phyloP scores from a whole-genome alignment of 2,113 vertebrate genomes.

The Edolisoma coerulescens region DNA sequence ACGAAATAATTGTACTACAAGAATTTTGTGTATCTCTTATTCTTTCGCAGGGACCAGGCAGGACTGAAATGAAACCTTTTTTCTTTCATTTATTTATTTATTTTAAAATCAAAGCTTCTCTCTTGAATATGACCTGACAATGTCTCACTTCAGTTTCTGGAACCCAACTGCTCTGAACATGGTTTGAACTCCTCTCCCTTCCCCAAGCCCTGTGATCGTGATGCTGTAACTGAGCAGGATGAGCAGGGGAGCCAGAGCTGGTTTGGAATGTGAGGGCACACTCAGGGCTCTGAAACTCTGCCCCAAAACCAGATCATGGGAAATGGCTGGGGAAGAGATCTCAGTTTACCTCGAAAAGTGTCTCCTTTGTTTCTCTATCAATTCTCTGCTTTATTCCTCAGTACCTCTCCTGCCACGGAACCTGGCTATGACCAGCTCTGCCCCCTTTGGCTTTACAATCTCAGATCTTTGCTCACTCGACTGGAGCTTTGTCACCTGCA shows the following conservation, averaged over 20 bases:
- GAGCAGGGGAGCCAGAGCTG: background rate
- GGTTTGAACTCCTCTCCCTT: background rate
- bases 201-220: background rate
- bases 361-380: constrained; percentile 15
- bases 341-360: background rate
- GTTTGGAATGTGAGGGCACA: background rate
- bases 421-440: background rate
- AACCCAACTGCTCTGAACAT: background rate
- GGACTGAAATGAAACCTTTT: background rate
- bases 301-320: background rate
- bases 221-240: background rate
- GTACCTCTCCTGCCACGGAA: background rate
- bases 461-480: background rate
- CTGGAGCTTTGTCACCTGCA: background rate
- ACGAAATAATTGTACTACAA: background rate
- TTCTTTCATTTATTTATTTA: background rate
- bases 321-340: background rate
- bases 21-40: background rate
- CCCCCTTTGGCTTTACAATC: background rate
- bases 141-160: background rate
- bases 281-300: background rate
- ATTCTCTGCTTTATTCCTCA: background rate
- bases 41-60: background rate
- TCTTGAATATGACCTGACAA: background rate
- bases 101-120: background rate